These are phyloP conservation scores for Saccopteryx bilineata DNA, from an alignment of 2,113 vertebrate genomes.

Conservation along the genomic window DNA sequence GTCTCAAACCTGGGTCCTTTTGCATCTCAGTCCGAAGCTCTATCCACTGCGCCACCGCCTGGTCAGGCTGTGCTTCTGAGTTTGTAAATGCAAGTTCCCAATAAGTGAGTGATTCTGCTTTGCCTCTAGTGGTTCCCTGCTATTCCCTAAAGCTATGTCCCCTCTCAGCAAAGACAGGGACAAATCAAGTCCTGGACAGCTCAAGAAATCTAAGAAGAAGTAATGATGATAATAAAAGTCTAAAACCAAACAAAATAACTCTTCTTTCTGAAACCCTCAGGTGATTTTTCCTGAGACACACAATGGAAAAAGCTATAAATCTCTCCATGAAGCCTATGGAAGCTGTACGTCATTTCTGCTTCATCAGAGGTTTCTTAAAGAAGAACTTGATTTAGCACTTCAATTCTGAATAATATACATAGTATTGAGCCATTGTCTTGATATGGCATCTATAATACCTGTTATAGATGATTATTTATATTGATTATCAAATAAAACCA, in stretches of 20 bases:
- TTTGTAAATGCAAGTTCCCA: background rate
- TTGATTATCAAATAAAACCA: slow-evolving; percentile 26
- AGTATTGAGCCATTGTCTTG: background rate
- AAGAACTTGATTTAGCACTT: background rate
- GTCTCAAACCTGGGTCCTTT: too few relatives aligned
- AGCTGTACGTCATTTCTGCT: background rate
- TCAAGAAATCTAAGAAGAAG: slow-evolving; percentile 13
- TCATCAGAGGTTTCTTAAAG: background rate
- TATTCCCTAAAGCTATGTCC: background rate
- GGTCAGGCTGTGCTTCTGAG: background rate
- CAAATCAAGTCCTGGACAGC: background rate
- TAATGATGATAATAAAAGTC: background rate
- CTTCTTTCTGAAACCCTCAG: background rate
- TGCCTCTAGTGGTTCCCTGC: background rate
- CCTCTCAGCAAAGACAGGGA: background rate
- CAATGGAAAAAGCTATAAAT: background rate
- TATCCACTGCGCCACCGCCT: too few relatives aligned
- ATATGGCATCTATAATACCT: background rate
- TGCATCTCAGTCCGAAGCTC: too few relatives aligned
- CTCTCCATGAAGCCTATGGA: background rate
- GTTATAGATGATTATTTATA: background rate
- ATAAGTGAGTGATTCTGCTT: background rate
- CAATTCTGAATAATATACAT: background rate
- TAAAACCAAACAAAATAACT: background rate
- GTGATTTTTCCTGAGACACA: background rate